Base-by-base conservation (phyloP, 2,797 vertebrate species). In the Pseudochromis fuscus region DNA sequence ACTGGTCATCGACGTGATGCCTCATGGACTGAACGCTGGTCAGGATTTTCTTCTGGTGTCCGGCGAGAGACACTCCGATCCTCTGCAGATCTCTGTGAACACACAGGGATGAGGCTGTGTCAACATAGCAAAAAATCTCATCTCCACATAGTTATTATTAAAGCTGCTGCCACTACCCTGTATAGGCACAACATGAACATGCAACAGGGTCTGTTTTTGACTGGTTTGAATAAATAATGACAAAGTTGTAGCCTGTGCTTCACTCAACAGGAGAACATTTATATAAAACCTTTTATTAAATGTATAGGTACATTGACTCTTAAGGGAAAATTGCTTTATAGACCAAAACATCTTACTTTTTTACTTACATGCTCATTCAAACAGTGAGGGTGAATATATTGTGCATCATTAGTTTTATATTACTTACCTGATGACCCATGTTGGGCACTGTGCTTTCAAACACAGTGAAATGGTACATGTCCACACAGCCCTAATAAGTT, bases 1-100 rank as follows among this genome's bases (percentile, higher is more conserved):
- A 96, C 90, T 96, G 96, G 89, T 94, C 96, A 87, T 94, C 96
- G 75, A 92, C 90, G 85, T 96, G 95, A 81, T 94, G 94, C 88
- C 95, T 95, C 95, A 98, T 97, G 5, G 95, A 95, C 91, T 98
- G 95, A 33, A 98, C 95, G 15, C 97, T 97, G 92, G 96, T 98
- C 85, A 99, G 93, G 81, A 99, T 98, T 92, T 99, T 99, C 95
- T 99, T 99, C 94, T 99, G 98, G 91, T 99, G 98, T 83, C 98
- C 97, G 11, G 96, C 97, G 77, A 99, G 91, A 77, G 95, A 96
- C 77, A 99, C 95, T 1, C 97, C 98, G 79, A 99, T 97, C 95
- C 96, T 96, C 89, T 97, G 94, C 63, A 99, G 95, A 79, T 99
- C 98, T 90, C 98, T 99, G 92, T 21, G 11, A 35, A 53, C 0